A percentile compares a stretch with the other conserved stretches of the same genome.
Evolutionary conservation across 2,888 invertebrate species (phyloP).

Genomic region (Carabus problematicus): DNA sequence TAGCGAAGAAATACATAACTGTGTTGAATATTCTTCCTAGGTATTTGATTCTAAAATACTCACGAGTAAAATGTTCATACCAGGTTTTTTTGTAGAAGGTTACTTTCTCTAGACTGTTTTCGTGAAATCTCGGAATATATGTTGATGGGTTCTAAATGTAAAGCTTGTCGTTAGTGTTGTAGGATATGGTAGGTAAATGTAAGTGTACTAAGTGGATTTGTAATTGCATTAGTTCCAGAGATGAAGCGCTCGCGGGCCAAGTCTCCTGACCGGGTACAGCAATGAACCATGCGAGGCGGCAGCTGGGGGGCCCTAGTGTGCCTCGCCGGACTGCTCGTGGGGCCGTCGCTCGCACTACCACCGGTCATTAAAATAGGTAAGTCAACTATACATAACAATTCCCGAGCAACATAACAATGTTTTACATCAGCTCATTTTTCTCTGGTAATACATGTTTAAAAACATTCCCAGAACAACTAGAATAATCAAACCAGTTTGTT

Average conservation of each 20-base stretch:
- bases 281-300: constrained; percentile 56
- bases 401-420: not conserved
- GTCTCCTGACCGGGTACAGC: constrained; percentile 44
- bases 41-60: no score
- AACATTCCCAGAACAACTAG: no score
- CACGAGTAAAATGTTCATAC: no score
- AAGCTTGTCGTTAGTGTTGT: not conserved
- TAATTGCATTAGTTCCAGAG: constrained; percentile 22
- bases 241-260: constrained; percentile 43
- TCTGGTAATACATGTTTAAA: not conserved
- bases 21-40: no score
- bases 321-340: constrained; percentile 54
- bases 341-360: constrained; percentile 53
- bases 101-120: no score
- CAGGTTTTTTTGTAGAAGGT: no score
- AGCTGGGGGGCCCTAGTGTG: constrained; percentile 55
- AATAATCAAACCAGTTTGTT: no score
- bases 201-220: not conserved
- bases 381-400: constrained; percentile 42
- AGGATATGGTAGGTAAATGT: not conserved
- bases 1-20: no score
- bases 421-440: constrained; percentile 1
- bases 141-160: not conserved
- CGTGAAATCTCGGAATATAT: no score
- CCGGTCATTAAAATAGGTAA: constrained; percentile 58